Base-by-base conservation (phyloP, 2,797 vertebrate species). In the Syngnathus acus region DNA sequence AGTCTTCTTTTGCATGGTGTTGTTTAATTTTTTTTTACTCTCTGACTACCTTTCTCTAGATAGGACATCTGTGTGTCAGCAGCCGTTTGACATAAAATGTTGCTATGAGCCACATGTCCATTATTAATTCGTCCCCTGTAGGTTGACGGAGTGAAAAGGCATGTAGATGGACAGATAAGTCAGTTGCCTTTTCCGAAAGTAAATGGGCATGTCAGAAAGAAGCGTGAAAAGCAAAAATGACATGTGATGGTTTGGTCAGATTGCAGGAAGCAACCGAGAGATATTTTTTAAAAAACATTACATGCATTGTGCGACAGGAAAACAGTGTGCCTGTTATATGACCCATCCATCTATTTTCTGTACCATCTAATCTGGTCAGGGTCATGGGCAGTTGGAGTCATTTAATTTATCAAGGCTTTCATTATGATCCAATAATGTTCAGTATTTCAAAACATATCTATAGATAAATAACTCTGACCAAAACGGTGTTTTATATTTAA, bases 101-200 rank as follows among this genome's bases (percentile, higher is more conserved):
- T 58, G 71, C 70, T 64, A 39, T 71, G 21, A 73, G 66, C 69
- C 68, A 72, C 65, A 77, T 63, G 39, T 21, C 61, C 81, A 78
- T 78, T 72, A 80, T 78, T 82, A 79, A 82, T 79, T 78, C 69
- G 67, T 47, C 45, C 68, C 69, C 75, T 77, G 62, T 19, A 57
- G 77, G 75, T 62, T 0, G 50, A 70, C 40, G 64, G 68, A 70
- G 48, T 40, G 58, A 61, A 72, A 65, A 63, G 47, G 60, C 64
- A 69, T 68, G 70, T 70, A 68, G 72, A 78, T 75, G 78, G 74
- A 79, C 74, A 47, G 64, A 77, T 78, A 77, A 81, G 80, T 84
- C 76, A 82, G 76, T 72, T 75, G 64, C 64, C 63, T 72, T 51
- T 62, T 64, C 61, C 62, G 62, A 51, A 64, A 62, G 59, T 57